Percentiles rank a stretch among this genome's conserved stretches.
Evolutionary conservation across 2,113 vertebrate species (phyloP).

Genomic region (Poecilia latipinna): DNA sequence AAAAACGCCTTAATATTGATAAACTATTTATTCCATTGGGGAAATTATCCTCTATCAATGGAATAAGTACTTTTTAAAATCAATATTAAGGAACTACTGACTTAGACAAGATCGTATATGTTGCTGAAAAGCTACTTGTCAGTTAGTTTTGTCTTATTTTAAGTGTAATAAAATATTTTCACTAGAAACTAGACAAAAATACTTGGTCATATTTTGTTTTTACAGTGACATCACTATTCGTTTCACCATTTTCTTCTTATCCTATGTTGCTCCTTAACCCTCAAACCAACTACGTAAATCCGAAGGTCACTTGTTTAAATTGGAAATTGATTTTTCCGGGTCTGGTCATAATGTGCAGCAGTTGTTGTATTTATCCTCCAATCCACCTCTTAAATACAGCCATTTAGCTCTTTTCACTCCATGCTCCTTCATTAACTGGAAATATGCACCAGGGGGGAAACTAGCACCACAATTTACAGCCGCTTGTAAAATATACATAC

Average conservation of each 20-base stretch:
- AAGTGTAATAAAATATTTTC: no score
- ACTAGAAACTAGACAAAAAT: no score
- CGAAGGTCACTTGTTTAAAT: conserved; percentile 53
- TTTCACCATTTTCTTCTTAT: conserved; percentile 27
- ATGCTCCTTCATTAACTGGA: conserved; percentile 28
- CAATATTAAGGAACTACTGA: no score
- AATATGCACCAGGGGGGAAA: conserved; percentile 8
- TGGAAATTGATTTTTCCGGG: conserved; percentile 32
- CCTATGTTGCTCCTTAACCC: conserved; percentile 3
- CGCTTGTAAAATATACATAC: background rate
- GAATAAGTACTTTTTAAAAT: no score
- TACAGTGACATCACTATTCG: background rate
- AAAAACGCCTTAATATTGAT: no score
- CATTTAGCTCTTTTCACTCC: conserved; percentile 7
- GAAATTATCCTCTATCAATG: no score
- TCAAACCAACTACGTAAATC: conserved; percentile 54
- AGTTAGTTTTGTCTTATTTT: no score
- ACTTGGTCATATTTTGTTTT: no score
- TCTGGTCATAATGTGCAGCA: conserved; percentile 28
- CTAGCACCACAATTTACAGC: background rate
- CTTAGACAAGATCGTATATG: no score
- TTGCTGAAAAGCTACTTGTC: no score
- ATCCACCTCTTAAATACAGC: background rate
- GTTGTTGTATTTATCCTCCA: conserved; percentile 23
- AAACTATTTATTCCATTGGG: no score